These are phyloP conservation scores for Gracilinanus agilis DNA, from an alignment of 2,113 vertebrate species.

Conservation along the genomic window DNA sequence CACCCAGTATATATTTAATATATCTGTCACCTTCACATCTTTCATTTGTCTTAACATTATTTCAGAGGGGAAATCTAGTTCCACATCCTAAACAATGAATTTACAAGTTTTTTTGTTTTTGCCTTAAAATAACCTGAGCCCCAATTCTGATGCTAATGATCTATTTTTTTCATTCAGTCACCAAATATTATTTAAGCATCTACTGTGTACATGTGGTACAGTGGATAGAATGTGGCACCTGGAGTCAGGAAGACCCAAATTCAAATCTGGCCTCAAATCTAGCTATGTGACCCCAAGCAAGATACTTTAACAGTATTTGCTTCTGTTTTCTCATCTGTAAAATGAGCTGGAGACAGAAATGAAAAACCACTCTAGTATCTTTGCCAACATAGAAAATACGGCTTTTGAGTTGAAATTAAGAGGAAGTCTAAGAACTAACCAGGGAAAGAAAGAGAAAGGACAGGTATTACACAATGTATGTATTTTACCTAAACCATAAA, in stretches of 20 bases:
- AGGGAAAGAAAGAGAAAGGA: background rate
- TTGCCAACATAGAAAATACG: no score
- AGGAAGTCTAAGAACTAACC: background rate
- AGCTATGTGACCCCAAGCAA: no score
- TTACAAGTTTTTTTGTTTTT: background rate
- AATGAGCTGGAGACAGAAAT: no score
- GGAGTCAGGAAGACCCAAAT: no score
- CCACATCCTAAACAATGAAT: background rate
- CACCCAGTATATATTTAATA: background rate
- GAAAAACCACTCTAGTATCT: no score
- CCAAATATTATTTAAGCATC: background rate
- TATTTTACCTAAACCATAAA: constrained; percentile 30
- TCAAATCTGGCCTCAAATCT: no score
- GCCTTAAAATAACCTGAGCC: no score
- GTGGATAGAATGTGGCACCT: no score
- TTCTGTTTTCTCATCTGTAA: no score
- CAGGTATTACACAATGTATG: background rate
- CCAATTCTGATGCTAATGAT: no score
- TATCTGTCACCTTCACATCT: background rate
- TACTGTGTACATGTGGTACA: background rate
- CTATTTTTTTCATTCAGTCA: background rate
- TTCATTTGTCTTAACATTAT: background rate
- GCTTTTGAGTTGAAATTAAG: background rate
- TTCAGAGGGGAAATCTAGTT: background rate
- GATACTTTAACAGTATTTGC: no score